Percentiles rank a stretch among this genome's conserved stretches.
These are phyloP conservation scores for Synodontis membranacea DNA, from an alignment of 2,113 vertebrate species.

Conservation along the genomic window DNA sequence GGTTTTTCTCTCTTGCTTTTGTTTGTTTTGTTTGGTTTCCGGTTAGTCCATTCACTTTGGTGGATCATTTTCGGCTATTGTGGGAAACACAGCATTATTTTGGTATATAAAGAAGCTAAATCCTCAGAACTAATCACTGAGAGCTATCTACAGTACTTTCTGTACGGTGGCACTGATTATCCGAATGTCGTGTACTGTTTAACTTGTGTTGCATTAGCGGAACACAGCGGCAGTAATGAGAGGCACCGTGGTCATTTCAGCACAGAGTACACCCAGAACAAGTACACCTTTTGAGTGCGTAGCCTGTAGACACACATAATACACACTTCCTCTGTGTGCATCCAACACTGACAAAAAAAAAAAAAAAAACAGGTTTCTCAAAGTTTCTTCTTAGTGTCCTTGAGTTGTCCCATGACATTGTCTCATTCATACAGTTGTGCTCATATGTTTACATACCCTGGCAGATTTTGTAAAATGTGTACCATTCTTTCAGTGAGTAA, in stretches of 20 bases:
- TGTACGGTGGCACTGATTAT: not conserved
- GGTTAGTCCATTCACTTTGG: no score
- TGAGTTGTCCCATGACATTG: no score
- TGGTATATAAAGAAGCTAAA: not conserved
- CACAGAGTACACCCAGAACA: conserved; percentile 85
- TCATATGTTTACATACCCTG: no score
- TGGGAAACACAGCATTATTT: not conserved
- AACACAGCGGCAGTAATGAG: conserved; percentile 84
- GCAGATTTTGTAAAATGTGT: no score
- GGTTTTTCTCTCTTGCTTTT: no score
- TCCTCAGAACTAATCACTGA: not conserved
- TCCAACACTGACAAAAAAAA: no score
- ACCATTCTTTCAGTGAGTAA: no score
- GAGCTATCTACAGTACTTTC: not conserved
- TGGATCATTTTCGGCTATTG: no score
- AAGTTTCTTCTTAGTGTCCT: no score
- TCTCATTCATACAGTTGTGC: no score
- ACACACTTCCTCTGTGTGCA: not conserved
- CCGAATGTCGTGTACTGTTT: not conserved
- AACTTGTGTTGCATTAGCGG: conserved; percentile 95
- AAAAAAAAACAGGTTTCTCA: no score
- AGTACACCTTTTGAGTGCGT: conserved; percentile 87
- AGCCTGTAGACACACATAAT: conserved; percentile 68
- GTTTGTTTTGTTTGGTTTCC: no score
- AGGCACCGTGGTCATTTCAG: conserved; percentile 81